These are phyloP conservation scores for Andrena hattorfiana DNA, from an alignment of 2,888 invertebrate species.

Conservation along the genomic window DNA sequence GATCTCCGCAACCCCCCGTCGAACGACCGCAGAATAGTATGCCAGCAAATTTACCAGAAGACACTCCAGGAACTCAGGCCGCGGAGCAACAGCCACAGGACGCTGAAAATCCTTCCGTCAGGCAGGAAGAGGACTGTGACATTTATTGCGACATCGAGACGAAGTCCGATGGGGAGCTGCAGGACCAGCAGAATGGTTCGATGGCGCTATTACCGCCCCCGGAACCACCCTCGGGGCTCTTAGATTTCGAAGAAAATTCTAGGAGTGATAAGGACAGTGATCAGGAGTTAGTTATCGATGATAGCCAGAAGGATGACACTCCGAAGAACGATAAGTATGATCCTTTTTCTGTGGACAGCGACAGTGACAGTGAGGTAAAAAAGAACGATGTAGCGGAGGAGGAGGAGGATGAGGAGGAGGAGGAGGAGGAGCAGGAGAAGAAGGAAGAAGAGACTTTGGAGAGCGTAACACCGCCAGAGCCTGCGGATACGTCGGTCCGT, in stretches of 20 bases:
- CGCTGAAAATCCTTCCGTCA: slow-evolving; percentile 27
- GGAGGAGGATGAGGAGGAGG: background rate
- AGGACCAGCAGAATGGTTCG: slow-evolving; percentile 76
- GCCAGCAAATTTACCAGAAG: slow-evolving; percentile 69
- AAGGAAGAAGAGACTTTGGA: slow-evolving; percentile 27
- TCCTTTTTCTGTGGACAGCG: slow-evolving; percentile 82
- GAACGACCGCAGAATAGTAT: slow-evolving; percentile 56
- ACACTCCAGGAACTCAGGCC: slow-evolving; percentile 58
- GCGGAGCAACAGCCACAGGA: slow-evolving; percentile 49
- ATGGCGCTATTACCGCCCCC: slow-evolving; percentile 84
- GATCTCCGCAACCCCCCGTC: slow-evolving; percentile 50
- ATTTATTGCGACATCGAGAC: slow-evolving; percentile 89
- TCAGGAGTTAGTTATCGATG: slow-evolving; percentile 82
- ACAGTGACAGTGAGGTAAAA: slow-evolving; percentile 76
- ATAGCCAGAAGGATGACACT: slow-evolving; percentile 82
- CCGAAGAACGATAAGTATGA: slow-evolving; percentile 82
- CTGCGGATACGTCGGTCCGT: slow-evolving; percentile 59
- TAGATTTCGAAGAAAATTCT: slow-evolving; percentile 82
- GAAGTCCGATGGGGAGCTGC: slow-evolving; percentile 76
- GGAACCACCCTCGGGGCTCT: slow-evolving; percentile 83
- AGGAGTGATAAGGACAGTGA: slow-evolving; percentile 83
- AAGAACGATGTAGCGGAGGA: slow-evolving; percentile 32
- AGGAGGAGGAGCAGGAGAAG: slow-evolving; percentile 22
- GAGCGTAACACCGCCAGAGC: slow-evolving; percentile 1
- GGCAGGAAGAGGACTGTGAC: slow-evolving; percentile 86